Percentiles rank a stretch among this genome's conserved stretches.
These are phyloP conservation scores for Emmelina monodactyla DNA, from an alignment of 2,888 invertebrate genomes.

Conservation along the genomic window DNA sequence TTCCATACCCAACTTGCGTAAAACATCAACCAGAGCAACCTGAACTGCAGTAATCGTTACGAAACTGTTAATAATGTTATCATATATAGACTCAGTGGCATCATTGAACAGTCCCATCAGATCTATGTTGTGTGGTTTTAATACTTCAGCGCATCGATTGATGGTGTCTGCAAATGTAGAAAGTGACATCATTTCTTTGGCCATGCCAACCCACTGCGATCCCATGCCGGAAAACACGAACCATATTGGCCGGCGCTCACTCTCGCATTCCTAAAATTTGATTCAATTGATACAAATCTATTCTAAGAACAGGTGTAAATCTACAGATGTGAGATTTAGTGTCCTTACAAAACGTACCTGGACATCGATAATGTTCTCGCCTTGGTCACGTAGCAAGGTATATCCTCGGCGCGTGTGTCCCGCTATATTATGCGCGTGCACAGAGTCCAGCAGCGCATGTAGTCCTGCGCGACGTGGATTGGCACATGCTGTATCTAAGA, in stretches of 20 bases:
- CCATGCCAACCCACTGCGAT: slow-evolving; percentile 98
- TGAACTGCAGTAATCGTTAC: slow-evolving; percentile 95
- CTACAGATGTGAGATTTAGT: no score
- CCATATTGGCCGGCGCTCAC: slow-evolving; percentile 83
- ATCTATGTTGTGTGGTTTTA: slow-evolving; percentile 82
- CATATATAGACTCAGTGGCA: slow-evolving; percentile 79
- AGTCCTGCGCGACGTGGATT: slow-evolving; percentile 76
- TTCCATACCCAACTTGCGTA: slow-evolving; percentile 75
- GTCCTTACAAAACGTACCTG: no score
- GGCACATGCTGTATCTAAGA: slow-evolving; percentile 70
- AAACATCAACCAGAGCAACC: slow-evolving; percentile 91
- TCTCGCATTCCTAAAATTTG: slow-evolving; percentile 28
- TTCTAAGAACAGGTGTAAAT: slow-evolving; percentile 20
- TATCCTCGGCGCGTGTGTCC: slow-evolving; percentile 87
- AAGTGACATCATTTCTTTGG: slow-evolving; percentile 81
- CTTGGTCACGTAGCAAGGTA: slow-evolving; percentile 64
- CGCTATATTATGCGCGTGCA: slow-evolving; percentile 73
- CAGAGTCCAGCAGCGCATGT: slow-evolving; percentile 77
- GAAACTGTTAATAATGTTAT: slow-evolving; percentile 89
- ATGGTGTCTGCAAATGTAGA: slow-evolving; percentile 84
- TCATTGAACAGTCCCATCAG: slow-evolving; percentile 81
- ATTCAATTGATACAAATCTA: slow-evolving; percentile 16
- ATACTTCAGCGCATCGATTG: slow-evolving; percentile 74
- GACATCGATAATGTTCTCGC: slow-evolving; percentile 23
- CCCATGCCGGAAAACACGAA: slow-evolving; percentile 99